These are phyloP conservation scores for Hoplodrina ambigua DNA, from an alignment of 2,888 invertebrate species.

Conservation along the genomic window DNA sequence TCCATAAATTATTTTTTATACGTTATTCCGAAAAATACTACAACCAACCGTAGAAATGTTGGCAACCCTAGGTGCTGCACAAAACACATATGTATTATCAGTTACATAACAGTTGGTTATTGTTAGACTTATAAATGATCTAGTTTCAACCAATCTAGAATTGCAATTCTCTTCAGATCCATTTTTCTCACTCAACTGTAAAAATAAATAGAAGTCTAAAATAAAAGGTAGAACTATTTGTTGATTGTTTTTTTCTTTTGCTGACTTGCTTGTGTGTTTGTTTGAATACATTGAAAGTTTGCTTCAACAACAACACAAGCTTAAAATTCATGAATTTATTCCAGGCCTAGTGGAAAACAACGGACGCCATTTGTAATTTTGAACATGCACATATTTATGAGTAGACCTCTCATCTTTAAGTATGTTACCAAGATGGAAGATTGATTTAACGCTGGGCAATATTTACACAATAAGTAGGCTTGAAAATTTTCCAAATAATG, in stretches of 20 bases:
- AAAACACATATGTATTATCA: conserved; percentile 4
- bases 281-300: conserved; percentile 45
- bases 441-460: neutral
- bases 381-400: neutral
- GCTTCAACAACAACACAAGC: conserved; percentile 16
- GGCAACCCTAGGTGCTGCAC: neutral
- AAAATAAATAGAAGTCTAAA: conserved; percentile 22
- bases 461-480: neutral
- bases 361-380: conserved; percentile 8
- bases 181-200: neutral
- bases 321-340: conserved; percentile 38
- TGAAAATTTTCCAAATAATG: neutral
- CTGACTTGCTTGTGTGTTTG: conserved; percentile 12
- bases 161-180: neutral
- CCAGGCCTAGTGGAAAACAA: conserved; percentile 8
- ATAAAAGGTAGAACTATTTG: conserved; percentile 39
- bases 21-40: no score
- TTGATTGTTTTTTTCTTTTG: conserved; percentile 3
- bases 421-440: neutral
- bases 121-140: conserved; percentile 29
- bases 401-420: neutral
- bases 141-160: conserved; percentile 7
- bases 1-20: no score
- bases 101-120: conserved; percentile 6
- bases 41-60: no score